Conservation (phyloP, 2,113 vertebrate species). For the Vidua macroura region DNA sequence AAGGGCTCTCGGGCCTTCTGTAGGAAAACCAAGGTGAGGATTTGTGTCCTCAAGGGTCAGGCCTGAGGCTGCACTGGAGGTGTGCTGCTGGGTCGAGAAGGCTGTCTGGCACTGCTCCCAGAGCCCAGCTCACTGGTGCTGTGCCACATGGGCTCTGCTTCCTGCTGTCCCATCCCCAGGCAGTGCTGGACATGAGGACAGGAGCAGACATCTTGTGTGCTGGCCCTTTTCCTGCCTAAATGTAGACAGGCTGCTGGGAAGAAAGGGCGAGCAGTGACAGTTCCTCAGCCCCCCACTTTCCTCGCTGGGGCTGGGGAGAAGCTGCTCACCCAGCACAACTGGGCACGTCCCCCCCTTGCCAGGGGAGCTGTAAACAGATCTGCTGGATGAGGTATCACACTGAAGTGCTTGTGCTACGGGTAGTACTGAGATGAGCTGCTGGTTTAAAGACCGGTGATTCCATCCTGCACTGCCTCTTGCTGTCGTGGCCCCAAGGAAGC, state of each 20-base stretch:
- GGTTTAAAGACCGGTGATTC: not conserved
- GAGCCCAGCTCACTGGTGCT: rapidly evolving
- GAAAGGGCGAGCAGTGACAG: rapidly evolving
- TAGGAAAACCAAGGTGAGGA: not conserved
- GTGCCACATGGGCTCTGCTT: rapidly evolving
- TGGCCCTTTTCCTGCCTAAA: not conserved
- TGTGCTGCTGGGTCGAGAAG: rapidly evolving
- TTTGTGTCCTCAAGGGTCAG: rapidly evolving
- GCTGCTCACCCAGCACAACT: rapidly evolving
- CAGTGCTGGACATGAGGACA: rapidly evolving
- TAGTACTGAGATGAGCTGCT: not conserved
- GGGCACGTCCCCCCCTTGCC: not conserved
- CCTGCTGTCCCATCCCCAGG: rapidly evolving
- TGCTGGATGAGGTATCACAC: rapidly evolving
- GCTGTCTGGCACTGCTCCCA: rapidly evolving
- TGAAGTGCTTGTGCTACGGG: not conserved
- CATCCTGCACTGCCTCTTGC: not conserved
- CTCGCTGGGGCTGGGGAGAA: not conserved
- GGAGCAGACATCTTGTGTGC: not conserved
- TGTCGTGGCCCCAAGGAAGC: rapidly evolving
- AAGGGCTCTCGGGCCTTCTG: not conserved
- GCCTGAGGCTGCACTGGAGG: not conserved
- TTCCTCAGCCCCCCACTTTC: not conserved
- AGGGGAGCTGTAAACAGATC: not conserved
- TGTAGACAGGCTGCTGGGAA: not conserved